A percentile compares a stretch with the other conserved stretches of the same genome.
These are phyloP conservation scores for Linyphia triangularis DNA, from an alignment of 2,888 invertebrate species.

Conservation along the genomic window DNA sequence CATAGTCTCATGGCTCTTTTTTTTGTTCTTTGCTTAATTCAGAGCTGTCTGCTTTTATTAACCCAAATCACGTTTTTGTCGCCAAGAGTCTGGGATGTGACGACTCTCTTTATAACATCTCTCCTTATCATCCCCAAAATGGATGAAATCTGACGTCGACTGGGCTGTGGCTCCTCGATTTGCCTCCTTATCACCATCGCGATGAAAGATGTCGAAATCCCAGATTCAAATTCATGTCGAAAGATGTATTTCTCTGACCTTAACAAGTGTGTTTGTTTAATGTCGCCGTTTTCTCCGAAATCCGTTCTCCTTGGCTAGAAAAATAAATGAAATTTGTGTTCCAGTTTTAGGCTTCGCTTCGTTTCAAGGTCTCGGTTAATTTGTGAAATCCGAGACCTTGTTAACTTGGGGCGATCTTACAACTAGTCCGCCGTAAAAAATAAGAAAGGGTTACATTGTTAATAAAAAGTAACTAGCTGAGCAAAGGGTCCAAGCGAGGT, in stretches of 20 bases:
- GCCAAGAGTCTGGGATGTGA: constrained; percentile 34
- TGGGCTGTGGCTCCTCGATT: constrained; percentile 40
- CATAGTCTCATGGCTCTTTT: no score
- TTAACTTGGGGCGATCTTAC: background rate
- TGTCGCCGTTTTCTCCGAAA: constrained; percentile 22
- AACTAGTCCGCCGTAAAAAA: constrained; percentile 2
- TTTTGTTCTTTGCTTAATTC: no score
- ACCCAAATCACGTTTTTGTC: constrained; percentile 26
- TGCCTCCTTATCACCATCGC: constrained; percentile 43
- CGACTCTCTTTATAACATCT: constrained; percentile 19
- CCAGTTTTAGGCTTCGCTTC: constrained; percentile 12
- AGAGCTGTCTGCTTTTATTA: background rate
- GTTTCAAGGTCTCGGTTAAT: constrained; percentile 42
- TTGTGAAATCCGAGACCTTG: constrained; percentile 6
- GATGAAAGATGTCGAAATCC: constrained; percentile 52
- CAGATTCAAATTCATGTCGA: constrained; percentile 37
- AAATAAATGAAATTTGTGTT: constrained; percentile 8
- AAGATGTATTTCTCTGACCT: constrained; percentile 12
- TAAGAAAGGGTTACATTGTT: background rate
- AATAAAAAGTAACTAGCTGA: constrained; percentile 7
- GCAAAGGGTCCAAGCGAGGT: no score
- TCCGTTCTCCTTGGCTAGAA: background rate
- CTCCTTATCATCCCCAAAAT: constrained; percentile 39
- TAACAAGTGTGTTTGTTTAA: constrained; percentile 23
- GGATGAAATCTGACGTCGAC: constrained; percentile 62